These are phyloP conservation scores for Premnoplex brunnescens DNA, from an alignment of 2,797 vertebrate genomes.

Conservation along the genomic window DNA sequence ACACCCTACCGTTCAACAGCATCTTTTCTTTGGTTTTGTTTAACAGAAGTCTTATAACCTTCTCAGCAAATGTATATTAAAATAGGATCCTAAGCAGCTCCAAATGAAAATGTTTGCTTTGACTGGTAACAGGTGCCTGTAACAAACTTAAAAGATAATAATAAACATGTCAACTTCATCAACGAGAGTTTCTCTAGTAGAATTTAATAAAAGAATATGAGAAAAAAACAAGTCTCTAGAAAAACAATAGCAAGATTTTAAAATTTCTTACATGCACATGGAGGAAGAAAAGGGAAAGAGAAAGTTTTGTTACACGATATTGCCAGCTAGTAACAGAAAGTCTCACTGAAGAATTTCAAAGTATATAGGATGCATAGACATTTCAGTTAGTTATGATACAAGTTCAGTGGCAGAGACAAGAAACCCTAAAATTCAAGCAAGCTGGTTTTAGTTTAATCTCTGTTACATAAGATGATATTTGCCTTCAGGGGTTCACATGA, in stretches of 20 bases:
- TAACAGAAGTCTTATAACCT: not conserved
- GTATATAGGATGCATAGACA: not conserved
- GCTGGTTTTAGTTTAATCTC: not conserved
- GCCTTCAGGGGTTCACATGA: not conserved
- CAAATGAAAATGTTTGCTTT: not conserved
- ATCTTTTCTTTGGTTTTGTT: not conserved
- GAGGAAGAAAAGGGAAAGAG: not conserved
- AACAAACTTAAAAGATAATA: not conserved
- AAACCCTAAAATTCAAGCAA: not conserved
- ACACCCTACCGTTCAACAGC: not conserved
- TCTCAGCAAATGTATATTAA: not conserved
- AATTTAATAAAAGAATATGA: conserved; percentile 24
- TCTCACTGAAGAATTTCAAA: not conserved
- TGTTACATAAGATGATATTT: not conserved
- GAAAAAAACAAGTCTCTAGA: not conserved
- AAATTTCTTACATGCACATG: not conserved
- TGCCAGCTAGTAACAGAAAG: not conserved
- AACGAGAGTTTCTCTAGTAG: not conserved
- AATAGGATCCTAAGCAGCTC: not conserved
- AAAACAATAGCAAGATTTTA: not conserved
- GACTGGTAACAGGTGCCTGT: not conserved
- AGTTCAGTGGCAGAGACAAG: not conserved
- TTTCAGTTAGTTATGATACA: not conserved
- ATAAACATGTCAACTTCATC: not conserved
- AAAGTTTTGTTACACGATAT: not conserved